Base-by-base conservation (phyloP, 1,140 invertebrate genomes). In the Callitettix versicolor region DNA sequence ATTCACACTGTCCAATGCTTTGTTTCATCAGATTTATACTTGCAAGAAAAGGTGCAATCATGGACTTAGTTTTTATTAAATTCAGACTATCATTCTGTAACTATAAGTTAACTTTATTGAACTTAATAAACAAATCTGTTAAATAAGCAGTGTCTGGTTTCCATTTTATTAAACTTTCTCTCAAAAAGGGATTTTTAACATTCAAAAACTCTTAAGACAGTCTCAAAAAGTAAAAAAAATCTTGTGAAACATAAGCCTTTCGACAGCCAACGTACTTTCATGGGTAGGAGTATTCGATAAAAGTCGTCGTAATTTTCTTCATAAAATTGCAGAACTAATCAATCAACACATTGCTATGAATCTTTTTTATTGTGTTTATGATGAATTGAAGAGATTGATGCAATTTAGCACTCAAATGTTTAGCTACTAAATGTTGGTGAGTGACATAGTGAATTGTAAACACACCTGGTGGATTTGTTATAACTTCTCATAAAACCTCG, bases 241-340 rank as follows among this genome's bases (percentile, higher is more conserved):
- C 61, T 56, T 53, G 38, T 64, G 54, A 64, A 63, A 62, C 65
- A 63, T 53, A 58, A 57, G 47, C 62, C 63, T 57, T 60, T 63
- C 47, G 57, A 67, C 40, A 68, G 57, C 62, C 68, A 68, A 49
- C 62, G 46, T 53, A 67, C 62, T 65, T 68, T 63, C 44, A 62
- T 69, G 58, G 65, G 66, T 51, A 67, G 55, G 41, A 69, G 62
- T 53, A 70, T 62, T 61, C 49, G 62, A 57, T 66, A 58, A 62
- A 67, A 69, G 53, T 69, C 43, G 53, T 66, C 60, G 43, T 67
- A 67, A 64, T 70, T 67, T 66, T 69, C 67, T 56, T 66, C 62
- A 62, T 63, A 69, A 58, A 68, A 62, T 14, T 30, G 26, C 26
- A 9, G 3, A 30, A 30, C 3, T 30, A 30, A 30, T 9, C 26